Conservation (phyloP, 2,797 vertebrate genomes). For the Danio aesculapii region DNA sequence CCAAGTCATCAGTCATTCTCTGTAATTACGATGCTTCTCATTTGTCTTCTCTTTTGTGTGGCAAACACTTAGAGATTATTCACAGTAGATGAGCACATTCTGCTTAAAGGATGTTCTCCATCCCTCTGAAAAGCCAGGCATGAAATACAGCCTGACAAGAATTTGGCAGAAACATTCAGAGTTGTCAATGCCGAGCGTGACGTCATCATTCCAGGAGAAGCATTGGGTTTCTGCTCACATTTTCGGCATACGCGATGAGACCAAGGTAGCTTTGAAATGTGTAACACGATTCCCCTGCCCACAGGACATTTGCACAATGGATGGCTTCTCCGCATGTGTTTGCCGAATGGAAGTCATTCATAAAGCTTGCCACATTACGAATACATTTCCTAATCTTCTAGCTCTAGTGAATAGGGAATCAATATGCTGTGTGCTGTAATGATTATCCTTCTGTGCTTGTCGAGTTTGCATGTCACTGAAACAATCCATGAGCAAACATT, state of each 20-base stretch:
- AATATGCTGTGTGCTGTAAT: slow-evolving; percentile 37
- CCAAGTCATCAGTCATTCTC: slow-evolving; percentile 46
- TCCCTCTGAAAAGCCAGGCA: slow-evolving; percentile 50
- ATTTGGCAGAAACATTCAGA: slow-evolving; percentile 46
- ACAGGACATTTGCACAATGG: slow-evolving; percentile 58
- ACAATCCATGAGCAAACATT: slow-evolving; percentile 34
- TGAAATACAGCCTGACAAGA: slow-evolving; percentile 59
- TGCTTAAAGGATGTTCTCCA: slow-evolving; percentile 52
- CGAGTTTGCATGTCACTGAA: slow-evolving; percentile 6
- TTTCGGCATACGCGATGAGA: slow-evolving; percentile 24
- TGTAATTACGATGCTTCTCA: slow-evolving; percentile 52
- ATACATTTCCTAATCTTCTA: slow-evolving; percentile 36
- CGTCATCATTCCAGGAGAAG: slow-evolving; percentile 49
- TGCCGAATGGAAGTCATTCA: slow-evolving; percentile 40
- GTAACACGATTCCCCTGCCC: slow-evolving; percentile 54
- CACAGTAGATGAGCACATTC: slow-evolving; percentile 54
- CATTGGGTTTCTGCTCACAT: slow-evolving; percentile 33
- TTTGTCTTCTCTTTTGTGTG: slow-evolving; percentile 52
- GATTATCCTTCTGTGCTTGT: slow-evolving; percentile 31
- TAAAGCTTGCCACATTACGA: slow-evolving; percentile 34
- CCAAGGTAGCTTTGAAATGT: slow-evolving; percentile 54
- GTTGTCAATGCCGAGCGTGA: slow-evolving; percentile 39
- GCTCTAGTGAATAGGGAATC: slow-evolving; percentile 29
- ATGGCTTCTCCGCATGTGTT: slow-evolving; percentile 50
- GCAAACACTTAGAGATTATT: slow-evolving; percentile 47